Base-by-base conservation (phyloP, 2,888 invertebrate genomes). In the Apotomis betuletana region DNA sequence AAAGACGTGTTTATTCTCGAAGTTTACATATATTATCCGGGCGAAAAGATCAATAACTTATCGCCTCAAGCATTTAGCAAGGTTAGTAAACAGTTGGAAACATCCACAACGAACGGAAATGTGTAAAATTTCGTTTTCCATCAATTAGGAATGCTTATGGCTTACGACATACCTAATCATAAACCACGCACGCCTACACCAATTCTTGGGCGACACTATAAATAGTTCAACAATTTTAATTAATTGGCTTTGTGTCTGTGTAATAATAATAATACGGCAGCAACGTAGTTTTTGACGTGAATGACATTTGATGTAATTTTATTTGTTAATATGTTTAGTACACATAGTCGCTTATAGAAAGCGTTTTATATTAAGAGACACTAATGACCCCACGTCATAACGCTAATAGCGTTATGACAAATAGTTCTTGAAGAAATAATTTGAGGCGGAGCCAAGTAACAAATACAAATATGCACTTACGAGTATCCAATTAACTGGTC, bases 151-250 rank as follows among this genome's bases (percentile, higher is more conserved):
- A 52, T 64, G 52, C 52, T 70, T 27, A 64, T 27, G 27, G 52
- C 6, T 69, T 51, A 51, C 15, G 4, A 13, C 64, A 41, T 41
- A 6, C 41, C 6, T 6, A 59, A 27, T 64, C 63, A 46, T 59
- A 63, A 69, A 63, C 15, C 59, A 58, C 69, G 27, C 41, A 41
- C 6, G n/a, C 70, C 70, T 52, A 70, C 70, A 38, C 9, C 27
- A 44, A 10, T 41, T 52, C 51, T 38, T 27, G 63, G 63, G 38
- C 52, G 52, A 27, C 3, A 15, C 27, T 70, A 64, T 52, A 52
- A 59, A 70, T 70, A 70, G 58, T 13, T 52, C 13, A 70, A 70
- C 64, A 70, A 59, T n/a, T n/a, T n/a, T n/a, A n/a, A n/a, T 64
- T 41, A 27, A 27, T 54, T 52, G 64, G 59, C 70, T 52, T 70